These are phyloP conservation scores for Mesaphorura yosii DNA, from an alignment of 1,140 invertebrate species.

Conservation along the genomic window DNA sequence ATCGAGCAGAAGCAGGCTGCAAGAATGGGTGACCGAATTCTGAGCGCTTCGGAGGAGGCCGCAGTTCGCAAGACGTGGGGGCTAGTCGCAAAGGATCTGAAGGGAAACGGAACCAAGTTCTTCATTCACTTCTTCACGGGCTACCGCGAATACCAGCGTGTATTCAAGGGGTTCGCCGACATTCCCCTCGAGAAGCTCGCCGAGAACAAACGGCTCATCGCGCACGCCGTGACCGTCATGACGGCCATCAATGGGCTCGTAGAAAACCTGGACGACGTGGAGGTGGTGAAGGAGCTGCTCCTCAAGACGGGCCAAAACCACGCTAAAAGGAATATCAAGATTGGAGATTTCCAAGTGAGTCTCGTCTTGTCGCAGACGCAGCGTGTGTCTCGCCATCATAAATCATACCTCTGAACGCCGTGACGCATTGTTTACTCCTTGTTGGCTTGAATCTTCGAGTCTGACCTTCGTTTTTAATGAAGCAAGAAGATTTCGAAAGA, in stretches of 20 bases:
- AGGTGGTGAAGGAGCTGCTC: constrained; percentile 35
- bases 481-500: too few species aligned
- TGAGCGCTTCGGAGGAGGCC: constrained; percentile 40
- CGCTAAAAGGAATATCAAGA: constrained; percentile 31
- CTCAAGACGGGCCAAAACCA: constrained; percentile 36
- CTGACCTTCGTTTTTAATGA: too few species aligned
- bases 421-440: too few species aligned
- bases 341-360: constrained; percentile 35
- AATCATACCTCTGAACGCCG: too few species aligned
- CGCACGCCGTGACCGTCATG: constrained; percentile 37
- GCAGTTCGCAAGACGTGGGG: constrained; percentile 43
- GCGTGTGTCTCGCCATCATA: too few species aligned
- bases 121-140: constrained; percentile 38
- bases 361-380: too few species aligned
- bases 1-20: too few species aligned
- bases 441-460: too few species aligned
- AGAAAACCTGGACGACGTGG: constrained; percentile 36
- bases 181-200: constrained; percentile 32
- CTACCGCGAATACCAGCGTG: constrained; percentile 34
- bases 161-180: constrained; percentile 34
- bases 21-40: too few species aligned
- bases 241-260: constrained; percentile 36
- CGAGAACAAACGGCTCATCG: constrained; percentile 33
- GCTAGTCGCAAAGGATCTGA: constrained; percentile 39
- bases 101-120: constrained; percentile 40